Evolutionary conservation across 1,140 invertebrate species (phyloP).

Genomic region (Uloborus diversus): DNA sequence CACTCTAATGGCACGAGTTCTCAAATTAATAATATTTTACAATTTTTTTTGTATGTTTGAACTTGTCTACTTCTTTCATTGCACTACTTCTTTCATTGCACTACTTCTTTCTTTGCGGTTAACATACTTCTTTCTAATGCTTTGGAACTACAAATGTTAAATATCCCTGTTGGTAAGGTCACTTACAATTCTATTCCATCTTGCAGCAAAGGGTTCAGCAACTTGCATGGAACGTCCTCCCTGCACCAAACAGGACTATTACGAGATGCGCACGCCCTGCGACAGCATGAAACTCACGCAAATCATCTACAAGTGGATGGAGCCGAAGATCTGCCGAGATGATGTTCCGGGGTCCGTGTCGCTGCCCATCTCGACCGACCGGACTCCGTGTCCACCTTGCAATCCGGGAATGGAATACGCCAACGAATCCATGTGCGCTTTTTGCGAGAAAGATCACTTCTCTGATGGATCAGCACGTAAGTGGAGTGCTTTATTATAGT

Average conservation of each 20-base stretch:
- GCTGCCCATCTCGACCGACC: slow-evolving; percentile 64
- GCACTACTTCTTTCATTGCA: no score
- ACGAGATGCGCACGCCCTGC: slow-evolving; percentile 69
- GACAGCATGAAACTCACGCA: slow-evolving; percentile 67
- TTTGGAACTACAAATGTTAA: no score
- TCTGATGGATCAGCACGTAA: slow-evolving; percentile 64
- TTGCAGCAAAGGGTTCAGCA: slow-evolving; percentile 65
- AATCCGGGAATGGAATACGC: slow-evolving; percentile 70
- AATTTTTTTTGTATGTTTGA: no score
- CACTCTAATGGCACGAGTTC: no score
- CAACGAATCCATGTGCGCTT: slow-evolving; percentile 62
- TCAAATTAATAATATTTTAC: no score
- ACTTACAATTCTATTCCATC: not conserved
- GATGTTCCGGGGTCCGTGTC: slow-evolving; percentile 63
- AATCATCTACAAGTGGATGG: slow-evolving; percentile 69
- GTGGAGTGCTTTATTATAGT: slow-evolving; percentile 58
- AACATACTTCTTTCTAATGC: no score
- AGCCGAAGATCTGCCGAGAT: slow-evolving; percentile 70
- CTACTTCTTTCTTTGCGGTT: no score
- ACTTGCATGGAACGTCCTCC: slow-evolving; percentile 68
- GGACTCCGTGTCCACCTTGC: slow-evolving; percentile 69
- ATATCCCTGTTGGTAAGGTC: no score
- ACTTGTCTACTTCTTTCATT: no score
- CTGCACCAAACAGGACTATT: slow-evolving; percentile 71
- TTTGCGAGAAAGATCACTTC: slow-evolving; percentile 65